A percentile compares a stretch with the other conserved stretches of the same genome.
These are phyloP conservation scores for Cygnus olor DNA, from an alignment of 2,797 vertebrate genomes.

Conservation along the genomic window DNA sequence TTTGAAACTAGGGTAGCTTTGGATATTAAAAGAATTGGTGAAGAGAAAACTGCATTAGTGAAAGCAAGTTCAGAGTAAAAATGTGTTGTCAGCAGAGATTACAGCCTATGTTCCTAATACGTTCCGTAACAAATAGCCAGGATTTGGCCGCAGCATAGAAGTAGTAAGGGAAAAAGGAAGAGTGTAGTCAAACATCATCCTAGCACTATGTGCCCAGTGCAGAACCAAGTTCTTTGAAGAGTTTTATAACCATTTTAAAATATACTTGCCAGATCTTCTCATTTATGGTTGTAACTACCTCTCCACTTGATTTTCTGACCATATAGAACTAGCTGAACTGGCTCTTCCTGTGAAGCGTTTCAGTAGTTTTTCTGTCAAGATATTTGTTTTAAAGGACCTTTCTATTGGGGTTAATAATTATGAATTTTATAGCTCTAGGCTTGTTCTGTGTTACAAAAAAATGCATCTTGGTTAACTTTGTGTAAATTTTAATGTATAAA, in stretches of 20 bases:
- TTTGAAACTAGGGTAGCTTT: background rate
- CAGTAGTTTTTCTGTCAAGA: background rate
- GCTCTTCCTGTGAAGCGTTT: background rate
- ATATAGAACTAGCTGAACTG: background rate
- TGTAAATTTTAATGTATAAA: background rate
- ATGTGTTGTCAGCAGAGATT: background rate
- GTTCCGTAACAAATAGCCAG: background rate
- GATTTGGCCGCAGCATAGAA: background rate
- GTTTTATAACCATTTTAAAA: background rate
- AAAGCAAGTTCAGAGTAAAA: background rate
- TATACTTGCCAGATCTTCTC: background rate
- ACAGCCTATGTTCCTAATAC: accelerated
- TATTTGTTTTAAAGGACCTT: background rate
- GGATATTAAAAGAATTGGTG: background rate
- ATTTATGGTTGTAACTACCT: background rate
- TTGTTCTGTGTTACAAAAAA: background rate
- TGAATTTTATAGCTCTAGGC: background rate
- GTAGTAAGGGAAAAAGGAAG: background rate
- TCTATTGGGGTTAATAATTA: background rate
- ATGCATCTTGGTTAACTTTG: background rate
- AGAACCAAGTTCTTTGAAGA: background rate
- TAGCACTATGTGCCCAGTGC: background rate
- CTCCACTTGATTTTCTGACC: background rate
- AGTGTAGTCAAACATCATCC: background rate
- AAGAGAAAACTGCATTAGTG: background rate